Evolutionary conservation across 2,113 vertebrate species (phyloP), one percentile per base, ranked within the genome.

Genomic region (Fregata magnificens): DNA sequence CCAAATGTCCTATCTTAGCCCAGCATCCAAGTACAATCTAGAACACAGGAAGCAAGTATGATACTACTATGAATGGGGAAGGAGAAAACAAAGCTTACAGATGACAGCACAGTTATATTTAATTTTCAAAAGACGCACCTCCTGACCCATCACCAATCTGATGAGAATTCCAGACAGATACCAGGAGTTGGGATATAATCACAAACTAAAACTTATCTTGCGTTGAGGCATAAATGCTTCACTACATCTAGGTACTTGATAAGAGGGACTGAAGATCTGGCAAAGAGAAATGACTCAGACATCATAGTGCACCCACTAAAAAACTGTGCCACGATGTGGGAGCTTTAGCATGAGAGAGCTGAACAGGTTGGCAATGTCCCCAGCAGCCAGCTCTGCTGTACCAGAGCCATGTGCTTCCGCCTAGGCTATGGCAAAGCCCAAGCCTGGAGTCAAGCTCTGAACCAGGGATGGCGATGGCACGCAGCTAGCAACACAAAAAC

Each of bases 101-200:
- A 26, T 4, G 26, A 63, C 21, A 81, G 47, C 24, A 49, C 11
- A 42, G 53, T 7, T 31, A 9, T 7, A 38, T 14, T 8, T 38
- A 3, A 24, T 65, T 65, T 55, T 73, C 31, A 20, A 19, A 86
- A 72, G 22, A n/a, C 1, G 0, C 0, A 0, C 21, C 38, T 76
- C 65, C 34, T 36, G 45, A 21, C 34, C 42, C 42, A 38, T 4
- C 31, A 14, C 5, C 16, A 32, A 6, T 5, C 65, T 78, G 65
- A 2, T 25, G 5, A 40, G 56, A 65, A 77, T 25, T 29, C 11
- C 21, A 71, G 61, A 7, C 42, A 70, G 63, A 32, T 49, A 20
- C 44, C 44, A 59, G 40, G 17, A 11, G 26, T 1, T 32, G 28
- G 50, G 38, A 55, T 28, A 36, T 3, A 6, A 49, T 26, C 59